These are phyloP conservation scores for Hylaea fasciaria DNA, from an alignment of 2,888 invertebrate genomes.

Conservation along the genomic window DNA sequence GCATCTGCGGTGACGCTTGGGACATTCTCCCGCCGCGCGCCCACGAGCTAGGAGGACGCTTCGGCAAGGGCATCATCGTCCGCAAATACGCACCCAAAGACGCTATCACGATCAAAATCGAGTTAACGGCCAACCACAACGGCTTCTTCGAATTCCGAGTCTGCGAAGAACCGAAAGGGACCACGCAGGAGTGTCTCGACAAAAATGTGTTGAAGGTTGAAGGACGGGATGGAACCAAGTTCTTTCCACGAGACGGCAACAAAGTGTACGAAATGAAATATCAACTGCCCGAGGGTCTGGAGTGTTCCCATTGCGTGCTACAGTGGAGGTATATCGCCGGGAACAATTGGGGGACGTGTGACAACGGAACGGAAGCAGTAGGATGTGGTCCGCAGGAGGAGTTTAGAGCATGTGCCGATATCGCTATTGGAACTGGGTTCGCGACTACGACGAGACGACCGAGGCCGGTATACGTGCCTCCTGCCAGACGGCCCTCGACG, in stretches of 20 bases:
- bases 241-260: constrained; percentile 91
- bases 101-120: constrained; percentile 89
- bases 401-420: constrained; percentile 93
- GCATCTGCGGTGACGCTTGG: constrained; percentile 94
- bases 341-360: constrained; percentile 92
- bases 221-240: constrained; percentile 83
- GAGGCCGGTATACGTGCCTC: constrained; percentile 76
- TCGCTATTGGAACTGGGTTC: constrained; percentile 87
- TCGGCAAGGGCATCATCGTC: constrained; percentile 92
- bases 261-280: constrained; percentile 91
- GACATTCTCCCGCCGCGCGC: constrained; percentile 88
- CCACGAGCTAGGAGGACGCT: constrained; percentile 93
- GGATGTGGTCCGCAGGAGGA: constrained; percentile 96
- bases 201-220: constrained; percentile 86
- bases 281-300: constrained; percentile 85
- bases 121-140: constrained; percentile 94
- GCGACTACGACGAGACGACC: constrained; percentile 75
- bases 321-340: constrained; percentile 96
- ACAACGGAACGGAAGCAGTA: constrained; percentile 90
- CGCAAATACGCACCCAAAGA: constrained; percentile 89
- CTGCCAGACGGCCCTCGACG: constrained; percentile 71
- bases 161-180: constrained; percentile 89
- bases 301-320: constrained; percentile 92
- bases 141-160: constrained; percentile 94
- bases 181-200: constrained; percentile 91